phyloP scores from a whole-genome alignment of 1,140 invertebrate species.

The Mactra quadrangularis region DNA sequence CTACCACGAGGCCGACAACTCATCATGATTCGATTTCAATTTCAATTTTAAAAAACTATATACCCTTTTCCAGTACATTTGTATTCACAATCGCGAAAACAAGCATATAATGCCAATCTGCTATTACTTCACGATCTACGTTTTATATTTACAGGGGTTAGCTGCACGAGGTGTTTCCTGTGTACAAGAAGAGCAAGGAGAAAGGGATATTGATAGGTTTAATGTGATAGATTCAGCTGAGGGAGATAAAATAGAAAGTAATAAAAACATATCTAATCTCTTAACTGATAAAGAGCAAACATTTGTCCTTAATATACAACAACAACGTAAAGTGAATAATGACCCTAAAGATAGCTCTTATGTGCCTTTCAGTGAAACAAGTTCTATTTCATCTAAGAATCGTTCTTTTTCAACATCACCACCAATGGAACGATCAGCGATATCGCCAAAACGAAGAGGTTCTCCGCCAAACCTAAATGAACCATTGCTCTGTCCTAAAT shows the following conservation, averaged over 20 bases:
- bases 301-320: background rate
- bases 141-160: constrained; percentile 27
- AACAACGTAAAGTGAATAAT: background rate
- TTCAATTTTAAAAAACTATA: no score
- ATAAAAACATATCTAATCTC: background rate
- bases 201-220: constrained; percentile 14
- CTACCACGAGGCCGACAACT: no score
- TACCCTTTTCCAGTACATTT: no score
- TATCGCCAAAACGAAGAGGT: background rate
- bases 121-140: no score
- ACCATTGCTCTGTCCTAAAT: constrained; percentile 37
- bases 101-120: no score
- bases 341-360: background rate
- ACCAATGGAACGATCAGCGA: background rate
- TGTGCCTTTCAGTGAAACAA: constrained; percentile 14
- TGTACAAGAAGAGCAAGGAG: background rate
- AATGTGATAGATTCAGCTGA: constrained; percentile 34
- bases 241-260: background rate
- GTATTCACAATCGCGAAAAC: no score
- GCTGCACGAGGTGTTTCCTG: constrained; percentile 36
- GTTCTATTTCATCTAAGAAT: constrained; percentile 45
- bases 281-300: background rate
- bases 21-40: no score
- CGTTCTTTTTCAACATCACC: constrained; percentile 5
- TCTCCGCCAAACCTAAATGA: background rate